Base-by-base conservation (phyloP, 2,888 invertebrate species). In the Dioctria rufipes region DNA sequence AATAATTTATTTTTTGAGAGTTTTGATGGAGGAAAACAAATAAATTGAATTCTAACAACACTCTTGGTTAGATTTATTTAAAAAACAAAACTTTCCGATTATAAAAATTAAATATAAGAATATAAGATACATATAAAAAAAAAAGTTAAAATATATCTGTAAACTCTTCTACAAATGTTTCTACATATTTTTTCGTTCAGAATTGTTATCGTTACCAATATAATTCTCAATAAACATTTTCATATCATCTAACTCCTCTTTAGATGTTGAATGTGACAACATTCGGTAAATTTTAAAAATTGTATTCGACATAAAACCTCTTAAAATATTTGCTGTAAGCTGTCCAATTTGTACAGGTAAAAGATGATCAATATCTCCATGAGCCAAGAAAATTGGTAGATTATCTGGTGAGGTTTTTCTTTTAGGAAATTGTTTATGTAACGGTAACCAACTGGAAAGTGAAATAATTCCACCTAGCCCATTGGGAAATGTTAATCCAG, bases 361-460 rank as follows among this genome's bases (percentile, higher is more conserved):
- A 46, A 77, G n/a, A 40, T 3, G 25, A 61, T 77, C 77, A 3
- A 3, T 40, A n/a, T 60, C 9, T 61, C 77, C 77, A 63, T 77
- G 77, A n/a, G 60, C 58, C 42, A 51, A 46, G 58, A 80, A 61
- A 78, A 80, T 92, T 80, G 91, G 90, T 84, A 92, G 84, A 85
- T 92, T 91, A 84, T 89, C 86, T 63, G 91, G 87, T 75, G 90
- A 88, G 85, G 91, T 91, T 42, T 91, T 89, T 65, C 86, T 89
- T 82, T 87, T 91, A 54, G 95, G 95, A 86, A 96, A 95, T 84
- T 92, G 91, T 86, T 94, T 93, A 89, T 95, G 94, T 83, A 97
- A 89, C 1, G 97, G 97, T 85, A 98, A 90, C 97, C 97, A 98
- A 86, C 96, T 94, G 6, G 96, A 96, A 49, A 98, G 90, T 3